Percentiles rank a stretch among this genome's conserved stretches.
These are phyloP conservation scores for Formica selysi DNA, from an alignment of 1,140 invertebrate genomes.

Conservation along the genomic window DNA sequence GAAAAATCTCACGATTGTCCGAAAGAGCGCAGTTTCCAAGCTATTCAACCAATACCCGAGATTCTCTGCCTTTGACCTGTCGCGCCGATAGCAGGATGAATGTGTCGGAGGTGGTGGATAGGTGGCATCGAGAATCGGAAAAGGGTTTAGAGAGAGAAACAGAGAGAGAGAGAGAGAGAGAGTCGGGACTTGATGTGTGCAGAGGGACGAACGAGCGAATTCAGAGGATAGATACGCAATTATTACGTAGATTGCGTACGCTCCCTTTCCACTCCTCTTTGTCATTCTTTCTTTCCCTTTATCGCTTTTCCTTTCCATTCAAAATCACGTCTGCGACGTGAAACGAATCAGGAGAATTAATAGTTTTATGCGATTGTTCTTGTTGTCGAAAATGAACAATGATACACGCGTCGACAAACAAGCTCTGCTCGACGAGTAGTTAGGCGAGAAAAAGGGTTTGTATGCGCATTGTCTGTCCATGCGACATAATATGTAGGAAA, in stretches of 20 bases:
- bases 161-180: neutral
- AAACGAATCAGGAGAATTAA: conserved; percentile 19
- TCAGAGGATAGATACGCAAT: conserved; percentile 58
- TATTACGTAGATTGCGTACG: conserved; percentile 65
- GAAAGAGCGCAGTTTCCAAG: conserved; percentile 23
- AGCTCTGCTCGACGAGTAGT: neutral
- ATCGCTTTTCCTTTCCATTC: conserved; percentile 2
- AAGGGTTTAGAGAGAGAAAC: conserved; percentile 62
- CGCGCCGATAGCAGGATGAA: conserved; percentile 44
- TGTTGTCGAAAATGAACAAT: neutral
- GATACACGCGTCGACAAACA: neutral
- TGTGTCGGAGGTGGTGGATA: conserved; percentile 60
- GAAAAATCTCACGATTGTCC: conserved; percentile 56
- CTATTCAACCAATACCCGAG: conserved; percentile 33
- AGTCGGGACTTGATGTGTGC: conserved; percentile 11
- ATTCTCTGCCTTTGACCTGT: conserved; percentile 19
- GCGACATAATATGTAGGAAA: conserved; percentile 42
- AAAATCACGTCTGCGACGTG: neutral
- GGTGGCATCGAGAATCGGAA: conserved; percentile 69
- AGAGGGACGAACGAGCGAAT: conserved; percentile 29
- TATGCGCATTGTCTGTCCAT: neutral
- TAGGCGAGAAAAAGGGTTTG: conserved; percentile 13
- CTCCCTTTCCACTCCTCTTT: conserved; percentile 27
- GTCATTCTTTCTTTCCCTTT: neutral
- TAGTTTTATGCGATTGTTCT: conserved; percentile 5